Conservation (phyloP, 1,140 invertebrate species). For the Lepidurus arcticus region DNA sequence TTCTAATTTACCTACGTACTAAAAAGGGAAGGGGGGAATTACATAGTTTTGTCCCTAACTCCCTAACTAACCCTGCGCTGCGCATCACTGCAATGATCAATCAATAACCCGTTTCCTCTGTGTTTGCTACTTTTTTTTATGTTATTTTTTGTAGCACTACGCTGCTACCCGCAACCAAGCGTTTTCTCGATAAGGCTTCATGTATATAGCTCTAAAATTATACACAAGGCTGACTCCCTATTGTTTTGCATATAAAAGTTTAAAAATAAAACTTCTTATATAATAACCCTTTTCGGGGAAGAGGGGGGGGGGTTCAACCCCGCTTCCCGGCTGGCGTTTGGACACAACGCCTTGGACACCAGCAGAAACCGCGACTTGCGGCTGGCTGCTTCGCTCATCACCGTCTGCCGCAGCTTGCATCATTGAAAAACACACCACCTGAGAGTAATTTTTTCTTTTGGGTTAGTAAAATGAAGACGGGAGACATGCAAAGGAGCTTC, state of each 20-base stretch:
- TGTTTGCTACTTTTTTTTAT: neutral
- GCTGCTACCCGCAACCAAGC: neutral
- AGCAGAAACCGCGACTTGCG: neutral
- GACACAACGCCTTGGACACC: neutral
- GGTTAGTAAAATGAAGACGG: no score
- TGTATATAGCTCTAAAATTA: neutral
- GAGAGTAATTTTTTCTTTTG: no score
- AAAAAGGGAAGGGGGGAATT: neutral
- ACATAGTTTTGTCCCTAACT: neutral
- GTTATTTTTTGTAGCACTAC: neutral
- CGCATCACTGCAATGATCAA: conserved; percentile 2
- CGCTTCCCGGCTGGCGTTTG: conserved; percentile 7
- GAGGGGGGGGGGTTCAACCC: neutral
- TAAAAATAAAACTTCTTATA: neutral
- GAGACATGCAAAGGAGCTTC: no score
- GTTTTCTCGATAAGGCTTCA: neutral
- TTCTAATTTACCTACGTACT: no score
- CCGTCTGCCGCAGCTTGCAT: no score
- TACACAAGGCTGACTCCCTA: conserved; percentile 5
- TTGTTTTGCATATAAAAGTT: conserved; percentile 16
- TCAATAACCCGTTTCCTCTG: conserved; percentile 19
- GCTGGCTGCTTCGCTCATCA: neutral
- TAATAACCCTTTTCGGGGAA: conserved; percentile 5
- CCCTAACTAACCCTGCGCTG: neutral
- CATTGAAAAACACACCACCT: no score